These are phyloP conservation scores for Bombus confusus DNA, from an alignment of 1,140 invertebrate species.

Conservation along the genomic window DNA sequence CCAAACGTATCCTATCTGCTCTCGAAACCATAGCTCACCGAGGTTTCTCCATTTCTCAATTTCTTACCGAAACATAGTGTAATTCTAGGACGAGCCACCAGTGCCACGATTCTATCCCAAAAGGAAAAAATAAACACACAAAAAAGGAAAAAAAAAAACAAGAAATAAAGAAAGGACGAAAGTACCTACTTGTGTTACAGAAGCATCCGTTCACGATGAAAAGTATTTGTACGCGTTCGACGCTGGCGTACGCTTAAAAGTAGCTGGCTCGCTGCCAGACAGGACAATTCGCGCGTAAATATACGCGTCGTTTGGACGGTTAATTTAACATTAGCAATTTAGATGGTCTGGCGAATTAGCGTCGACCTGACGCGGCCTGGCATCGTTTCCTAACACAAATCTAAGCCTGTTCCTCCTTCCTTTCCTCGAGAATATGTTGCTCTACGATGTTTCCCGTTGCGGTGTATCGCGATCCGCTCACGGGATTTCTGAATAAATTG, in stretches of 20 bases:
- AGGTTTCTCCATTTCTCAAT: neutral
- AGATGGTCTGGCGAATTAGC: conserved; percentile 12
- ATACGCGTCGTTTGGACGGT: conserved; percentile 8
- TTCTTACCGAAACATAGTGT: neutral
- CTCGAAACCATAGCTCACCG: neutral
- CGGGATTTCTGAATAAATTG: conserved; percentile 72
- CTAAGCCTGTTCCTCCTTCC: neutral
- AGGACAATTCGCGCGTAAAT: conserved; percentile 13
- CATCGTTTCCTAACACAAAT: neutral
- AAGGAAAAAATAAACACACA: neutral
- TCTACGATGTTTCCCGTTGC: neutral
- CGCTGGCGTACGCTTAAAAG: neutral
- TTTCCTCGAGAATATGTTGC: neutral
- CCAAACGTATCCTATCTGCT: neutral
- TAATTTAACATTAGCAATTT: conserved; percentile 35
- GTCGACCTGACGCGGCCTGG: neutral
- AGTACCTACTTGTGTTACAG: neutral
- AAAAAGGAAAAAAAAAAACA: neutral
- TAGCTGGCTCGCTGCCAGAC: neutral
- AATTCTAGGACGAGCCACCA: neutral
- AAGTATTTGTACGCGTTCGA: conserved; percentile 10
- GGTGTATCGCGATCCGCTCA: conserved; percentile 38
- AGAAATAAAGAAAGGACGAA: neutral
- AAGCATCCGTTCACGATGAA: neutral
- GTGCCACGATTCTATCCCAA: too few relatives aligned